These are phyloP conservation scores for Peromyscus melanophrys DNA, from an alignment of 2,797 vertebrate genomes.

Conservation along the genomic window DNA sequence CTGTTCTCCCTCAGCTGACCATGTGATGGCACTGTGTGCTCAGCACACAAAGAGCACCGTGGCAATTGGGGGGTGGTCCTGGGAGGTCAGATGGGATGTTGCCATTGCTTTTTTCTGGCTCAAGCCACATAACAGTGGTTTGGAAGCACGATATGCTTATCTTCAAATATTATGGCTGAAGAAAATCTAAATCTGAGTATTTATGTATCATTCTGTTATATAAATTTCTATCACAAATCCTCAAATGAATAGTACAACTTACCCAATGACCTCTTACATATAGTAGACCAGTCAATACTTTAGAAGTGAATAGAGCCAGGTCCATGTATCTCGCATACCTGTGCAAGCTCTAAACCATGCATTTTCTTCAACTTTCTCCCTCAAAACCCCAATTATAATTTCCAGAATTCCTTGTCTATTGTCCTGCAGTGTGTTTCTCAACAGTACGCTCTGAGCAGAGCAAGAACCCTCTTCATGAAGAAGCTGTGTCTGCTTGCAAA, in stretches of 20 bases:
- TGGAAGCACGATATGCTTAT: conserved; percentile 66
- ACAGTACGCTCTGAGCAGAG: neutral
- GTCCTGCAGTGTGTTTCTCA: neutral
- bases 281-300: conserved; percentile 88
- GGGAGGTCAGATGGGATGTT: neutral
- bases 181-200: conserved; percentile 83
- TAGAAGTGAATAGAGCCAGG: conserved; percentile 85
- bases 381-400: neutral
- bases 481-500: neutral
- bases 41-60: neutral
- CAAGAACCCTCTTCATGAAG: neutral
- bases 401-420: conserved; percentile 29
- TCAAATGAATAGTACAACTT: conserved; percentile 79
- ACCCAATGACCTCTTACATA: conserved; percentile 85
- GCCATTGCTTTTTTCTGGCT: neutral
- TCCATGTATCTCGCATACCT: conserved; percentile 79
- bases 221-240: conserved; percentile 83
- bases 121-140: conserved; percentile 8
- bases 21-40: neutral
- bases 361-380: neutral
- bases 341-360: neutral
- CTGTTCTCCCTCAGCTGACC: neutral
- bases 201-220: conserved; percentile 79
- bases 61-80: neutral
- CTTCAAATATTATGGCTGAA: conserved; percentile 69